A percentile compares a stretch with the other conserved stretches of the same genome.
These are phyloP conservation scores for Lordiphosa clarofinis DNA, from an alignment of 1,140 invertebrate species.

Conservation along the genomic window DNA sequence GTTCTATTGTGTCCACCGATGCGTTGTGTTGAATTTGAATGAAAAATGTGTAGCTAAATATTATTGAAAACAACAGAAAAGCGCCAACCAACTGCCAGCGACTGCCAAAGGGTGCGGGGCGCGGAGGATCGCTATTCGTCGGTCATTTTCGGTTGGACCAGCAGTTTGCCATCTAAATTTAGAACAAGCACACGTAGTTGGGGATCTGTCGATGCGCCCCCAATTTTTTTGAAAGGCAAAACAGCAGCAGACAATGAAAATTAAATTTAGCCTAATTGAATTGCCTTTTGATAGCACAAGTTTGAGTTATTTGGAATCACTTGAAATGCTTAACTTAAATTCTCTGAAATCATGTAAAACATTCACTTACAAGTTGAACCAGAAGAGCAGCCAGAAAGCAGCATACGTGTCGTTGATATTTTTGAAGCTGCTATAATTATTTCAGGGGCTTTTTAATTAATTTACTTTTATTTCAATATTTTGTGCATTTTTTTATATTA, in stretches of 20 bases:
- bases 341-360: constrained; percentile 43
- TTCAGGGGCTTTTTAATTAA: constrained; percentile 8
- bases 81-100: constrained; percentile 36
- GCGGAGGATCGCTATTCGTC: constrained; percentile 27
- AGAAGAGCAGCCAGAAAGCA: constrained; percentile 36
- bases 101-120: constrained; percentile 1
- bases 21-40: constrained; percentile 19
- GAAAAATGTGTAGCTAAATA: constrained; percentile 60
- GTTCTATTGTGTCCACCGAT: constrained; percentile 37
- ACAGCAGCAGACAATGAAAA: constrained; percentile 45
- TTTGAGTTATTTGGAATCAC: constrained; percentile 25
- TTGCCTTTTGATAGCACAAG: constrained; percentile 41
- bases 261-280: constrained; percentile 54
- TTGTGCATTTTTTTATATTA: constrained; percentile 1
- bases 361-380: constrained; percentile 66
- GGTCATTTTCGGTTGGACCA: constrained; percentile 58
- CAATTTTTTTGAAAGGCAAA: constrained; percentile 30
- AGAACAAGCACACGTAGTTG: constrained; percentile 72
- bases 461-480: neutral
- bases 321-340: constrained; percentile 30
- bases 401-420: constrained; percentile 69
- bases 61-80: constrained; percentile 62
- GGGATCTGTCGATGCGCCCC: constrained; percentile 59
- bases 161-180: constrained; percentile 56
- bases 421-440: constrained; percentile 61